Conservation (phyloP, 2,113 vertebrate species). For the Pyxicephalus adspersus region DNA sequence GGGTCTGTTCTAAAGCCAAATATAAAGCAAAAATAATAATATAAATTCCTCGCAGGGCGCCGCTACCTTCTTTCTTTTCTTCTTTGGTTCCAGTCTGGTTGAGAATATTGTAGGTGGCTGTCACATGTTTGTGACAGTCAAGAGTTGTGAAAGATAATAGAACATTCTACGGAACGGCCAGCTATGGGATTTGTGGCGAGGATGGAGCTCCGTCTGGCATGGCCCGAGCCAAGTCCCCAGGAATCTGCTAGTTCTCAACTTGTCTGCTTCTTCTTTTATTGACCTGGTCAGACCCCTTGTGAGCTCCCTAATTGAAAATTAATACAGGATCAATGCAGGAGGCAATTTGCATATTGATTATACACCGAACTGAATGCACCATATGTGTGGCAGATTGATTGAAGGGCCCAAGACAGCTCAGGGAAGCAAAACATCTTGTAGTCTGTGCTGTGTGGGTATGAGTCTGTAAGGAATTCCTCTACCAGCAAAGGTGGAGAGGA, state of each 20-base stretch:
- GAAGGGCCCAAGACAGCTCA: constrained; percentile 81
- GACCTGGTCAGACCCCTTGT: constrained; percentile 94
- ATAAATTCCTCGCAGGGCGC: no score
- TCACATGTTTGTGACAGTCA: background rate
- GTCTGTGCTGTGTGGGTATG: constrained; percentile 24
- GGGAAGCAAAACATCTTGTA: constrained; percentile 8
- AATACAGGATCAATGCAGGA: constrained; percentile 97
- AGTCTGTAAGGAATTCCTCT: background rate
- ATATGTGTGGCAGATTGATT: constrained; percentile 94
- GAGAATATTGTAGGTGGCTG: background rate
- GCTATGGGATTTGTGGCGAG: constrained; percentile 24
- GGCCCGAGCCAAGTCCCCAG: constrained; percentile 9
- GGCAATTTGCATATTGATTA: constrained; percentile 99
- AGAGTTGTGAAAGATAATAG: background rate
- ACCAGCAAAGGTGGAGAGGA: no score
- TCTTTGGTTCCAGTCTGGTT: background rate
- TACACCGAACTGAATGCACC: constrained; percentile 98
- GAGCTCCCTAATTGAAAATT: constrained; percentile 99
- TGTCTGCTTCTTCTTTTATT: constrained; percentile 75
- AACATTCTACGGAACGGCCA: background rate
- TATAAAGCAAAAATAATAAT: no score
- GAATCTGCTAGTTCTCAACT: constrained; percentile 50
- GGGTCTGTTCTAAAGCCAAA: no score
- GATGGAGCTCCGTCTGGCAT: background rate
- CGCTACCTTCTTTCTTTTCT: no score